Conservation (phyloP, 2,113 vertebrate species). For the Scortum barcoo region DNA sequence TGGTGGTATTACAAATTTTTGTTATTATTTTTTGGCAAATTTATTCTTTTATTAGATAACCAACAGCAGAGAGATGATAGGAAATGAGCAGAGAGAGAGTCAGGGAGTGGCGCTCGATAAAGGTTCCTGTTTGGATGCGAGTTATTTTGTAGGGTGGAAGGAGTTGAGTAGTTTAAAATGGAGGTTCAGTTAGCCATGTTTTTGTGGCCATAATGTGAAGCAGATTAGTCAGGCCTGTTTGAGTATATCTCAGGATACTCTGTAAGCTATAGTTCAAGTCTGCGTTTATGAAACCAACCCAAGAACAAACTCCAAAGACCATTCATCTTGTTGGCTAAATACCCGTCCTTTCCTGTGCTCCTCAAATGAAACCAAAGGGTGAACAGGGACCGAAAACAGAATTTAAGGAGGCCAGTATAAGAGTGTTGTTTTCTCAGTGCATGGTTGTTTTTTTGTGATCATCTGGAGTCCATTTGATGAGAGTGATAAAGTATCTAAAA, state of each 20-base stretch:
- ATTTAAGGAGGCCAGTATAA: not conserved
- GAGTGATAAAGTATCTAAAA: too few relatives aligned
- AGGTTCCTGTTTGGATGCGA: not conserved
- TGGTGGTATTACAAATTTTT: not conserved
- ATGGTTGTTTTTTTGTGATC: too few relatives aligned
- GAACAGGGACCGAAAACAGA: not conserved
- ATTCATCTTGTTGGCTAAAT: not conserved
- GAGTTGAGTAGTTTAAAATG: not conserved
- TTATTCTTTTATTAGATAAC: not conserved
- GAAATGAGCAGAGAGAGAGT: not conserved
- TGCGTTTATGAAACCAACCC: not conserved
- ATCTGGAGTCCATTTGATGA: too few relatives aligned
- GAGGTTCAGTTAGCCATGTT: not conserved
- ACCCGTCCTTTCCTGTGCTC: not conserved
- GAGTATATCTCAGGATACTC: not conserved
- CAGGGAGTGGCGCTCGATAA: not conserved
- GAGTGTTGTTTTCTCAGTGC: too few relatives aligned
- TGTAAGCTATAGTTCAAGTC: not conserved
- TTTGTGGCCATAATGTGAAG: not conserved
- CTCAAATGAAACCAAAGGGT: not conserved
- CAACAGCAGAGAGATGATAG: not conserved
- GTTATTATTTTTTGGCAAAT: not conserved
- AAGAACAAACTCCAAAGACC: not conserved
- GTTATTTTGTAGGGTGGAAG: not conserved
- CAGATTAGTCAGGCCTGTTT: not conserved